Evolutionary conservation across 2,797 vertebrate species (phyloP).

Genomic region (Taenioides sp.): DNA sequence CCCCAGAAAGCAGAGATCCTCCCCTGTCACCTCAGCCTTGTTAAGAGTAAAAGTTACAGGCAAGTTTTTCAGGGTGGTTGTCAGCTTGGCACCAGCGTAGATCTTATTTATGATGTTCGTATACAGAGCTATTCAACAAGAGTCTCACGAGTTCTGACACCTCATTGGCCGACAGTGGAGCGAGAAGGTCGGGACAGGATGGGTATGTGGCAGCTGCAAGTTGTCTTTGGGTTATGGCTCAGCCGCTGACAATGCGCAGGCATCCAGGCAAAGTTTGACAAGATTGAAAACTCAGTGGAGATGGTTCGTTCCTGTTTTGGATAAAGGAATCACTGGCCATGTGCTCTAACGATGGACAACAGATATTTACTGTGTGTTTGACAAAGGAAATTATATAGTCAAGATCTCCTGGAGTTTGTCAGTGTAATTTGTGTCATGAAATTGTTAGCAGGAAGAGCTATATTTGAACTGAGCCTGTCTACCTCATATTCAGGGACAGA

Average conservation of each 20-base stretch:
- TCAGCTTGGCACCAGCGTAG: conserved; percentile 45
- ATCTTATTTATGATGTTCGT: conserved; percentile 59
- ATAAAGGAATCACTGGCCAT: background rate
- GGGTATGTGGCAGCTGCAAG: conserved; percentile 43
- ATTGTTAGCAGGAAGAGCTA: too few relatives aligned
- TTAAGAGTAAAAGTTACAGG: conserved; percentile 41
- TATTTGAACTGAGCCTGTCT: too few relatives aligned
- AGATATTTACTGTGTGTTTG: background rate
- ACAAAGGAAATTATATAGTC: background rate
- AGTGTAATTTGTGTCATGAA: too few relatives aligned
- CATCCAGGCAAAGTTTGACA: conserved; percentile 35
- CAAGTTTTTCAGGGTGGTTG: conserved; percentile 46
- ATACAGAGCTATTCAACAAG: conserved; percentile 46
- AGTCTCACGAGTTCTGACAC: conserved; percentile 45
- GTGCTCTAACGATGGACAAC: background rate
- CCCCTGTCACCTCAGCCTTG: conserved; percentile 47
- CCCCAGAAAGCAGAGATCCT: background rate
- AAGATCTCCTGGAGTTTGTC: too few relatives aligned
- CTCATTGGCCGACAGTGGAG: conserved; percentile 52
- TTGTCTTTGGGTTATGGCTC: conserved; percentile 16
- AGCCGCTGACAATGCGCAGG: conserved; percentile 21
- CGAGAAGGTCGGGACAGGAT: conserved; percentile 29
- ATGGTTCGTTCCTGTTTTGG: conserved; percentile 10
- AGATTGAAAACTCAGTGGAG: conserved; percentile 25
- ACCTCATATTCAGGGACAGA: too few relatives aligned